Conservation (phyloP, 2,797 vertebrate genomes). For the Acomys russatus region DNA sequence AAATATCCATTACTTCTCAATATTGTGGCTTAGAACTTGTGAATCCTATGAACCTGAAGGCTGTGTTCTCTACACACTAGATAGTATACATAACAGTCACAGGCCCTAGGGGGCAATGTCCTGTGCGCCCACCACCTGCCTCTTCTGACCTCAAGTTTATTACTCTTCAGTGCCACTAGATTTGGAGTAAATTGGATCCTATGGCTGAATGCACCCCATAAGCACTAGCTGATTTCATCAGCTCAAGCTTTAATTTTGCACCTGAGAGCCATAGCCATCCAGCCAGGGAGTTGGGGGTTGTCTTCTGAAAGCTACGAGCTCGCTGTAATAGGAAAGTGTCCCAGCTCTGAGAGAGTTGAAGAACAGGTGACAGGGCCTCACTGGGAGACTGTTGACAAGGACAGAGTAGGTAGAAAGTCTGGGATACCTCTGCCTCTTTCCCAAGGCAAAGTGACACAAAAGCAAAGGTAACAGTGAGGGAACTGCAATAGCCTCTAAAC, state of each 20-base stretch:
- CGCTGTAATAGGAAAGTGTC: neutral
- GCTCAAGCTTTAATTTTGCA: neutral
- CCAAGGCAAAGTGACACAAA: neutral
- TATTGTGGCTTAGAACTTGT: neutral
- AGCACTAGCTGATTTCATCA: neutral
- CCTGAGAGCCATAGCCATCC: neutral
- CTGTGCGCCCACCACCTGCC: neutral
- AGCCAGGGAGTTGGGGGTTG: neutral
- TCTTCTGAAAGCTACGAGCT: neutral
- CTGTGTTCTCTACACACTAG: neutral
- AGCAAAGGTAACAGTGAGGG: neutral
- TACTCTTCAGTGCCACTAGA: neutral
- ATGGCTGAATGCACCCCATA: neutral
- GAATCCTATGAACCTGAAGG: neutral
- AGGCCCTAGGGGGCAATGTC: neutral
- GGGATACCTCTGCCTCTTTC: neutral
- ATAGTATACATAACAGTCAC: neutral
- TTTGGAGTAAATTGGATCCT: slow-evolving; percentile 10
- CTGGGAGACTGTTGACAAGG: neutral
- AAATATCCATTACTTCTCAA: neutral
- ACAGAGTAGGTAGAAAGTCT: neutral
- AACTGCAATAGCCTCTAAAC: neutral
- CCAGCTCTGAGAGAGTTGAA: neutral
- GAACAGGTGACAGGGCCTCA: neutral
- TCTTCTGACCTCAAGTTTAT: slow-evolving; percentile 4